Evolutionary conservation across 1,140 invertebrate species (phyloP), one percentile per base, ranked within the genome.

Genomic region (Drosophila lini): DNA sequence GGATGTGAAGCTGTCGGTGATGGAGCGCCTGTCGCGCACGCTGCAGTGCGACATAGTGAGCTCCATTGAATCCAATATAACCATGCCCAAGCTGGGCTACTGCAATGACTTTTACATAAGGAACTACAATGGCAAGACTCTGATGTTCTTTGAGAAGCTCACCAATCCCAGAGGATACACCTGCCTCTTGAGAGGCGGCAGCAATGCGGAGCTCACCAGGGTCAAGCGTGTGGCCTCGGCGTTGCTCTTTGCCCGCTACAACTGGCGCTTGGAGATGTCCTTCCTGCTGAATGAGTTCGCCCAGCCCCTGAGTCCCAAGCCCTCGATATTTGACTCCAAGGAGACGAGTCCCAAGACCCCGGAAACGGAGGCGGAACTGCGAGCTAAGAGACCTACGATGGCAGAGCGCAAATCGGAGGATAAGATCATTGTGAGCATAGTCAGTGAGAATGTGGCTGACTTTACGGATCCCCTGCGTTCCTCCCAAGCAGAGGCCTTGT

Each of bases 71-170:
- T 95, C 95, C 4, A 96, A 98, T 58, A 95, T 99, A 45, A 95
- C 95, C 6, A 94, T 95, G 79, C 97, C 97, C 11, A 94, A 95
- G 64, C 93, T 99, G 28, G 99, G 98, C 36, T 96, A 95, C 16
- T 99, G 98, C 90, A 95, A 96, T 80, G 94, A 94, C 59, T 99
- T 99, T 93, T 96, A 97, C 80, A 94, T 98, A 5, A 94, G 96
- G 69, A 96, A 95, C 58, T 94, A 83, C 42, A 74, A 73, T 90
- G 94, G 42, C 91, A 99, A 99, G 94, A 98, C 97, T 0, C 91
- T 99, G 2, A 97, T 99, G 97, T 97, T 97, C 75, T 96, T 99
- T 79, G 98, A 99, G 93, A 97, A 98, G 3, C 97, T 98, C 86
- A 95, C 96, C 1, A 94, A 94, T 90, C 95, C 96, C 78, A 93